These are phyloP conservation scores for Gymnopithys bicolor DNA, from an alignment of 2,797 vertebrate genomes.

Conservation along the genomic window DNA sequence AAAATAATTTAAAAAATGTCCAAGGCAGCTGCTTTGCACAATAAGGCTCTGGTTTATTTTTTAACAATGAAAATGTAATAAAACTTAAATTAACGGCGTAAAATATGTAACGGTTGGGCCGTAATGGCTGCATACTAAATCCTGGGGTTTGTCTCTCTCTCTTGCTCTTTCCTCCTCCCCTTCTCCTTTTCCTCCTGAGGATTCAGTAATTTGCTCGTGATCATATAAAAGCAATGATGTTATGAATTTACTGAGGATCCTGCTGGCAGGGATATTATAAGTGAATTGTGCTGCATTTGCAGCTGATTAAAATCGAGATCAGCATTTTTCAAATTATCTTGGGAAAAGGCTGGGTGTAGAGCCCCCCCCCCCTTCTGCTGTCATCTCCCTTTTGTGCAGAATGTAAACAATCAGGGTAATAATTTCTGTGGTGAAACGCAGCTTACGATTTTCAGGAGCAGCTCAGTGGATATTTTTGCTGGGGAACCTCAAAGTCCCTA, in stretches of 20 bases:
- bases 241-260: constrained; percentile 69
- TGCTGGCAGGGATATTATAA: constrained; percentile 63
- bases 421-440: neutral
- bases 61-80: constrained; percentile 52
- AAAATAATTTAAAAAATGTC: neutral
- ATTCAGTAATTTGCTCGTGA: constrained; percentile 65
- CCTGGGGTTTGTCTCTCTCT: neutral
- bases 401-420: constrained; percentile 60
- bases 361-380: neutral
- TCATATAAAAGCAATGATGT: constrained; percentile 60
- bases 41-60: constrained; percentile 59
- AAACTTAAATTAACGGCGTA: constrained; percentile 59
- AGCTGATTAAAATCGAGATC: constrained; percentile 70
- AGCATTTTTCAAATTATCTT: constrained; percentile 73
- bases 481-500: neutral
- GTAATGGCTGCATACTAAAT: constrained; percentile 7
- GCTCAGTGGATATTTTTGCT: neutral
- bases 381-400: constrained; percentile 55
- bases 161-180: neutral
- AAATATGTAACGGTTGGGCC: constrained; percentile 47
- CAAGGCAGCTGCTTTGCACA: constrained; percentile 53
- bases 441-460: constrained; percentile 6
- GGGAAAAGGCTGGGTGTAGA: constrained; percentile 46
- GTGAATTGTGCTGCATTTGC: constrained; percentile 75
- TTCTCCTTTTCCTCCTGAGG: constrained; percentile 54